A percentile compares a stretch with the other conserved stretches of the same genome.
Evolutionary conservation across 2,888 invertebrate species (phyloP).

Genomic region (Ligdia adustata): DNA sequence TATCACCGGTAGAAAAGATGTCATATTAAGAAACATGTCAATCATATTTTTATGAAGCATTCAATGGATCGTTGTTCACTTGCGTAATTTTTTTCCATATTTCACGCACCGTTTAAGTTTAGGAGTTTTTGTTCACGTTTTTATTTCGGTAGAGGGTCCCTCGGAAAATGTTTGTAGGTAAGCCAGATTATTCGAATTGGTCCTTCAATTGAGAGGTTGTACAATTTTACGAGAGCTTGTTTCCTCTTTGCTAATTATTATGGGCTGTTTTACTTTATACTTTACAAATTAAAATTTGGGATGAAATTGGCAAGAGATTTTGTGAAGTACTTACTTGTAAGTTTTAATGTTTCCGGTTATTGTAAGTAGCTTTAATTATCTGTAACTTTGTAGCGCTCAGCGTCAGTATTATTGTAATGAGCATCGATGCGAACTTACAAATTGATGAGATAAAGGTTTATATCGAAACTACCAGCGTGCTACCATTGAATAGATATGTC

Average conservation of each 20-base stretch:
- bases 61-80: conserved; percentile 76
- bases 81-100: conserved; percentile 77
- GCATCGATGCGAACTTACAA: no score
- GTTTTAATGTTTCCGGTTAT: conserved; percentile 11
- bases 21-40: conserved; percentile 84
- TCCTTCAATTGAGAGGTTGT: conserved; percentile 48
- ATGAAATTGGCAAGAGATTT: not conserved
- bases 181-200: conserved; percentile 56
- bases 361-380: no score
- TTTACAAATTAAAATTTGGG: not conserved
- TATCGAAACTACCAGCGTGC: no score
- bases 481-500: no score
- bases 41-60: conserved; percentile 83
- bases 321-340: no score
- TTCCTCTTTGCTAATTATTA: conserved; percentile 59
- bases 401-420: no score
- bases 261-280: conserved; percentile 17
- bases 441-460: no score
- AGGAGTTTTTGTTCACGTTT: conserved; percentile 57
- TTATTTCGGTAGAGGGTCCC: conserved; percentile 51
- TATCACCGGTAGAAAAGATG: conserved; percentile 81
- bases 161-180: conserved; percentile 51
- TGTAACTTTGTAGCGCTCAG: no score
- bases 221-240: conserved; percentile 53
- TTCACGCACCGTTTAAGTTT: conserved; percentile 71